These are phyloP conservation scores for Dasypogon diadema DNA, from an alignment of 2,888 invertebrate genomes.

Conservation along the genomic window DNA sequence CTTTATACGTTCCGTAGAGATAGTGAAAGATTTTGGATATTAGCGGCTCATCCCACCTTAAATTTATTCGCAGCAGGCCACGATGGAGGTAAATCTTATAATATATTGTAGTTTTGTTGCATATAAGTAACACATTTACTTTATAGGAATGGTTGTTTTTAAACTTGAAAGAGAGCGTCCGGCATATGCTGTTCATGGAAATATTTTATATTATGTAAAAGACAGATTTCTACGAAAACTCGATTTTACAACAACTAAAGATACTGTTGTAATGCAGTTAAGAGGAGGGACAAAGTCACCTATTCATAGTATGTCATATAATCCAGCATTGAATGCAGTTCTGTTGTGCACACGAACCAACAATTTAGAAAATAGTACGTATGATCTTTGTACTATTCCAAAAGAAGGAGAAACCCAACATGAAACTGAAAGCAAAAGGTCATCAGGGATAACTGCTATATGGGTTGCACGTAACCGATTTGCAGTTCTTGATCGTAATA, in stretches of 20 bases:
- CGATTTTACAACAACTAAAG: conserved; percentile 92
- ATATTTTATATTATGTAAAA: conserved; percentile 95
- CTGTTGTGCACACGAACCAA: conserved; percentile 85
- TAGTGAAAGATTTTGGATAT: conserved; percentile 97
- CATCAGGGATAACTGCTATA: conserved; percentile 90
- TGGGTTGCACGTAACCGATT: conserved; percentile 98
- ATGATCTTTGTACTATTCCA: conserved; percentile 93
- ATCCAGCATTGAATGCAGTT: conserved; percentile 96
- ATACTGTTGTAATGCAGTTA: conserved; percentile 92
- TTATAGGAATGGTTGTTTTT: conserved; percentile 68
- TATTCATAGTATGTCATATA: conserved; percentile 90
- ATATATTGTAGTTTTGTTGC: not conserved
- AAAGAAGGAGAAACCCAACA: conserved; percentile 69
- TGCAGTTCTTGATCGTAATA: conserved; percentile 94
- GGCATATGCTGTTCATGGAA: conserved; percentile 93
- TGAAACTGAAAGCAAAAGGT: conserved; percentile 82
- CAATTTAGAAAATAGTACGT: conserved; percentile 89
- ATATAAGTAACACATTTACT: conserved; percentile 15
- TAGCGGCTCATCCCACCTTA: conserved; percentile 92
- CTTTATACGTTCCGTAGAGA: conserved; percentile 94
- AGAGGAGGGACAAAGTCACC: conserved; percentile 83
- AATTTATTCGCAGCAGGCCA: conserved; percentile 99
- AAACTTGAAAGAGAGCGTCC: conserved; percentile 95
- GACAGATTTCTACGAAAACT: conserved; percentile 90
- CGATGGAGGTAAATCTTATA: conserved; percentile 85